A percentile compares a stretch with the other conserved stretches of the same genome.
Evolutionary conservation across 2,888 invertebrate species (phyloP).

Genomic region (Cyaniris semiargus): DNA sequence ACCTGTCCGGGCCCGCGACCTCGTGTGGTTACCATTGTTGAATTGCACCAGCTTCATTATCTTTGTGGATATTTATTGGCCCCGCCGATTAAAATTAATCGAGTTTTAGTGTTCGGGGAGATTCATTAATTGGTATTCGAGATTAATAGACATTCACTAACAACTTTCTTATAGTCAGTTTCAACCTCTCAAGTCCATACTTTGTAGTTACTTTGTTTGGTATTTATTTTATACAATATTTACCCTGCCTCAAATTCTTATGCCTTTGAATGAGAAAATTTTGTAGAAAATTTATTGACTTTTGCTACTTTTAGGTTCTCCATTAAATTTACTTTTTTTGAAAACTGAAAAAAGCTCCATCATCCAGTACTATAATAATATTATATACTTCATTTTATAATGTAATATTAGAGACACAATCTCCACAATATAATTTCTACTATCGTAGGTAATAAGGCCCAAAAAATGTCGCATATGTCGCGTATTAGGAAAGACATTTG

Average conservation of each 20-base stretch:
- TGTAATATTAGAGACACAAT: neutral
- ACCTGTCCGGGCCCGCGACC: constrained; percentile 73
- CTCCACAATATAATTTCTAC: too few species aligned
- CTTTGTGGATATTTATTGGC: constrained; percentile 45
- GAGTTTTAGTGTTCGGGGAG: constrained; percentile 28
- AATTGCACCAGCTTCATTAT: constrained; percentile 50
- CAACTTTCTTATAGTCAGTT: constrained; percentile 4
- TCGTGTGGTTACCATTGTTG: constrained; percentile 56
- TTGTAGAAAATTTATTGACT: too few species aligned
- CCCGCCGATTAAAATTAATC: constrained; percentile 37
- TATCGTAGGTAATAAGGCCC: neutral
- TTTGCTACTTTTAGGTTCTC: too few species aligned
- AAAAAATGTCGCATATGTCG: neutral
- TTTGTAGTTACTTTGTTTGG: neutral
- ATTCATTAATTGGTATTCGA: constrained; percentile 32
- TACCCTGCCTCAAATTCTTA: too few species aligned
- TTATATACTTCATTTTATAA: too few species aligned
- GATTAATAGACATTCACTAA: constrained; percentile 28
- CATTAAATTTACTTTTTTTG: too few species aligned
- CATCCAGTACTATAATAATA: too few species aligned
- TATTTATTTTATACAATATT: too few species aligned
- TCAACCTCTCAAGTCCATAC: neutral
- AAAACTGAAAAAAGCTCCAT: too few species aligned
- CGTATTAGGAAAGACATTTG: neutral
- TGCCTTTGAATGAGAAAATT: too few species aligned